Evolutionary conservation across 2,888 invertebrate species (phyloP), one percentile per base, ranked within the genome.

Genomic region (Graphium colonna): DNA sequence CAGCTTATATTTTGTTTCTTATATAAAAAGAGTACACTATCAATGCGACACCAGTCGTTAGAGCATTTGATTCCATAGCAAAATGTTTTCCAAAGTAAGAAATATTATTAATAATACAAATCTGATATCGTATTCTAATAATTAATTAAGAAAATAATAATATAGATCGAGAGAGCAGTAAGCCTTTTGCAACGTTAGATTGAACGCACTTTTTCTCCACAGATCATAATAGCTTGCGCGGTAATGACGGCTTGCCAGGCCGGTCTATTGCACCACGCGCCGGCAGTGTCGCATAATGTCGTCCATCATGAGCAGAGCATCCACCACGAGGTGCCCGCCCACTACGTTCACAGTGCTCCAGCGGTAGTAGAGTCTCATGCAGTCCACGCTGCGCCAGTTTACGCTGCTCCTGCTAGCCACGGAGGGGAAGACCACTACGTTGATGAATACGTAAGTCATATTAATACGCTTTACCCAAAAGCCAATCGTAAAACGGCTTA

Each of bases 11-110:
- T 86, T 88, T 86, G 82, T 86, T 87, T 80, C 80, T 84, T 86
- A 88, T 88, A 89, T 89, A 89, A 86, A 88, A 89, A 86, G 84
- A 82, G 77, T 74, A 72, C 75, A 62, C 74, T 79, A 78, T 77
- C 79, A 77, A 66, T 77, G 73, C 69, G 65, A 73, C 71, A 83
- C 73, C 88, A 89, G 85, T 88, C 80, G 67, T 69, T 73, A 79
- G 81, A 71, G 73, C 75, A 79, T 79, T 82, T 79, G 83, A 77
- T 68, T 76, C 74, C 72, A 77, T 75, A 83, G 80, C 83, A 85
- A 82, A 85, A 89, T 89, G 89, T 85, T 79, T 78, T 80, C 82
- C 64, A 87, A 88, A 87, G 89, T 89, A 87, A 88, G 88, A 57
- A 42, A 16, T 9, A 41, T 55, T 44, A 50, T 43, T 53, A 12